Base-by-base conservation (phyloP, 2,888 invertebrate species). In the Galeopsomyia nigrocyanea region DNA sequence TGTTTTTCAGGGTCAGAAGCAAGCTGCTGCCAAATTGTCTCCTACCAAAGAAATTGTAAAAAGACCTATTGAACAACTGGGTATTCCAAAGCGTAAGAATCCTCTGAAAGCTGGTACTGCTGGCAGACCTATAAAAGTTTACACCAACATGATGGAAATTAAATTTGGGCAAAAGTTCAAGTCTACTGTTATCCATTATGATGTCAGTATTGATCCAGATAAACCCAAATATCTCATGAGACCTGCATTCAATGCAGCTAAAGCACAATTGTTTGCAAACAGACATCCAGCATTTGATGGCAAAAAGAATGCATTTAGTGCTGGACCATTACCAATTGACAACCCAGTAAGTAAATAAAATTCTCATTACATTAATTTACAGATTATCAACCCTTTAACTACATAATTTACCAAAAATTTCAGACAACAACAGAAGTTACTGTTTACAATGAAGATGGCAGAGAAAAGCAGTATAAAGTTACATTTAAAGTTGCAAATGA, bases 251-350 rank as follows among this genome's bases (percentile, higher is more conserved):
- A 81, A 86, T 69, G 74, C 58, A 51, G 81, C 87, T 19, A 80
- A 82, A 39, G 51, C 55, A 5, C 78, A 80, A 73, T 68, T 84
- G 68, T 90, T 89, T 79, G 87, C 88, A 0, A 82, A 88, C 0
- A 80, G 83, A 49, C 78, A 86, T 73, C 89, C 92, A n/a, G 94
- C 93, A 0, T 95, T 90, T 84, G 95, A 95, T 87, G 94, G 94
- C 31, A 88, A 85, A 50, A 92, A 91, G 78, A 94, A 92, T 82
- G 88, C 91, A 67, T 94, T 91, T 78, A 86, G 89, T 46, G 81
- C 89, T 5, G 79, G 78, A 0, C 79, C 82, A 0, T 81, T 92
- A 31, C 88, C 89, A 0, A 87, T 88, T 57, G 79, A 79, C 39
- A 39, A 39, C 39, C 39, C 39, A 39, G 0, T 76, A 85, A n/a